Evolutionary conservation across 2,113 vertebrate species (phyloP).

Genomic region (Sphyrna mokarran): DNA sequence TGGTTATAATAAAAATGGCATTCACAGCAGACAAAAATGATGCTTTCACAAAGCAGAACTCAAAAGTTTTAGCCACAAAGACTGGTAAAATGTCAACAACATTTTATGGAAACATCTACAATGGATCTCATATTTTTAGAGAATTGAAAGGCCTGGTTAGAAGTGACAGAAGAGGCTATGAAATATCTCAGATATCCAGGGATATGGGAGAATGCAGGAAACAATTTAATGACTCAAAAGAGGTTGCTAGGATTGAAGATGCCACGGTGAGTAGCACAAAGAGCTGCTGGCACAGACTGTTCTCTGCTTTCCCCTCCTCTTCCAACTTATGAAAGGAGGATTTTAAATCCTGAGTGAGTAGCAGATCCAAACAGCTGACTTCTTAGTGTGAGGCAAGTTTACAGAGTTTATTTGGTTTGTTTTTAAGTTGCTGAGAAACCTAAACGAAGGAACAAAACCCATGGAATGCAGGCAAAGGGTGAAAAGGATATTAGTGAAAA

Average conservation of each 20-base stretch:
- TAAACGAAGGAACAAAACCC: neutral
- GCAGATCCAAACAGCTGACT: neutral
- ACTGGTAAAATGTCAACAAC: slow-evolving; percentile 22
- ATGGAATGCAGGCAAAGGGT: neutral
- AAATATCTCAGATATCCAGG: neutral
- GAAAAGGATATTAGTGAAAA: neutral
- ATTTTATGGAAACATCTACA: neutral
- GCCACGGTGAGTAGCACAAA: slow-evolving; percentile 17
- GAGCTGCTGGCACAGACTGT: neutral
- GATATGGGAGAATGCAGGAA: neutral
- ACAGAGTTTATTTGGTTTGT: neutral
- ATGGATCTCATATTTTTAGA: neutral
- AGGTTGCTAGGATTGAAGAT: slow-evolving; percentile 24
- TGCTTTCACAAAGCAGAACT: neutral
- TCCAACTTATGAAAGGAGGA: neutral
- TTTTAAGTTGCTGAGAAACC: neutral
- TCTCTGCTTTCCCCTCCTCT: neutral
- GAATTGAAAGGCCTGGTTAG: neutral
- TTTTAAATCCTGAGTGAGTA: neutral
- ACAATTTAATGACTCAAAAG: neutral
- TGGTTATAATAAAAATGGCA: neutral
- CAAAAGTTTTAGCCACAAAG: slow-evolving; percentile 6
- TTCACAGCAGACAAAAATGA: neutral
- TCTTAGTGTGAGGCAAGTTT: neutral
- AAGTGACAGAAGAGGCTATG: slow-evolving; percentile 1